Base-by-base conservation (phyloP, 2,797 vertebrate species). In the Calcarius lapponicus region DNA sequence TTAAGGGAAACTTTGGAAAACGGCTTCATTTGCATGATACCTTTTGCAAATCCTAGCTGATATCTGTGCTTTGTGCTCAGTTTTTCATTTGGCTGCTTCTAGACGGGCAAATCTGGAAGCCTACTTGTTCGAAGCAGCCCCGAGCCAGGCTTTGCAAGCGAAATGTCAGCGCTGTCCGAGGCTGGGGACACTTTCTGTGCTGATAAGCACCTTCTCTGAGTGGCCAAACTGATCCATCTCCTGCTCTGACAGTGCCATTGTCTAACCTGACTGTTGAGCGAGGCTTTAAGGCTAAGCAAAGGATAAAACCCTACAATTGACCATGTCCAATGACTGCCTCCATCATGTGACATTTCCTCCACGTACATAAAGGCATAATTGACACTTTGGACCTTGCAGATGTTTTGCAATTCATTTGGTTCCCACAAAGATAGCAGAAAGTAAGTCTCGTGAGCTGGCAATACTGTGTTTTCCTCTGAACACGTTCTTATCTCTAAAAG, bases 321-420 rank as follows among this genome's bases (percentile, higher is more conserved):
- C 97, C 97, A 97, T 97, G 96, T 97, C 97, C 97, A 97, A 97
- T 96, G 97, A 97, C 96, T 97, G 97, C 97, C 95, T 97, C 96
- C 97, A 94, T 97, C 96, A 96, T 97, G 98, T 98, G 98, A 98
- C 98, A 90, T 97, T 97, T 97, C 96, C 94, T 96, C 95, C 94
- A 87, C 12, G 8, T 96, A 96, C 96, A 97, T 96, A 97, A 97
- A 97, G 87, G 97, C 97, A 95, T 97, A 96, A 96, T 95, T 97
- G 97, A 97, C 96, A 97, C 93, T 96, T 94, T 87, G 95, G 97
- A 96, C 96, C 94, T 96, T 97, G 96, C 96, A 96, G 97, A 97
- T 97, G 97, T 97, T 97, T 97, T 95, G 96, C 89, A 96, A 96
- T 97, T 97, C 97, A 96, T 97, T 96, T 91, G 83, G 96, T 97